These are phyloP conservation scores for Pelagia noctiluca DNA, from an alignment of 30 jellyfish, hydroid and myxozoan genomes.

Conservation along the genomic window DNA sequence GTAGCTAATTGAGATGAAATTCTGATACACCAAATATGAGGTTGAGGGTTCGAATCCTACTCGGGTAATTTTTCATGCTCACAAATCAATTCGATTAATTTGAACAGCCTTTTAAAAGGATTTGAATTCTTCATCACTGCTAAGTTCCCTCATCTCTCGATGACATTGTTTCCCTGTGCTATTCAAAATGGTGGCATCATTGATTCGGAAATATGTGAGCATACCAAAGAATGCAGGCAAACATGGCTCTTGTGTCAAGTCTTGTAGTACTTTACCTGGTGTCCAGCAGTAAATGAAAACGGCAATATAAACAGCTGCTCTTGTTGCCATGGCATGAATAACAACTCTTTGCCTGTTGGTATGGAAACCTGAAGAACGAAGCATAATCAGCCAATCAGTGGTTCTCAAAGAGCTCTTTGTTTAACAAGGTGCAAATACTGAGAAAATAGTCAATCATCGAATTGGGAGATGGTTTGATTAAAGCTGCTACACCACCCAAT, in stretches of 20 bases:
- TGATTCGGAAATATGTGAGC: not conserved
- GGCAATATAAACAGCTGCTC: constrained; percentile 74
- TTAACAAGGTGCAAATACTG: no score
- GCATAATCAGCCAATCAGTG: no score
- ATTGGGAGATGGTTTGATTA: no score
- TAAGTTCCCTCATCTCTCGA: not conserved
- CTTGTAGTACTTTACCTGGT: constrained; percentile 69
- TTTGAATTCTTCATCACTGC: not conserved
- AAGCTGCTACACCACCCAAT: no score
- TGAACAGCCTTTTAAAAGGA: not conserved
- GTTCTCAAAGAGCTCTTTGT: no score
- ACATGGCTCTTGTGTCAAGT: not conserved
- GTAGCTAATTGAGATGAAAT: no score
- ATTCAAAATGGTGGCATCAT: not conserved
- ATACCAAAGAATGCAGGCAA: not conserved
- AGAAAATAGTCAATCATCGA: no score
- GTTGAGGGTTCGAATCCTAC: no score
- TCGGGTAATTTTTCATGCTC: no score
- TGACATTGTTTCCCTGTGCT: not conserved
- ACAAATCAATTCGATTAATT: no score
- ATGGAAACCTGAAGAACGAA: constrained; percentile 81
- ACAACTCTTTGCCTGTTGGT: constrained; percentile 88
- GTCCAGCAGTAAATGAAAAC: constrained; percentile 90
- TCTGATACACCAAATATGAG: no score
- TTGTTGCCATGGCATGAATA: constrained; percentile 66